Base-by-base conservation (phyloP, 2,888 invertebrate genomes). In the Callyntrura sp. region DNA sequence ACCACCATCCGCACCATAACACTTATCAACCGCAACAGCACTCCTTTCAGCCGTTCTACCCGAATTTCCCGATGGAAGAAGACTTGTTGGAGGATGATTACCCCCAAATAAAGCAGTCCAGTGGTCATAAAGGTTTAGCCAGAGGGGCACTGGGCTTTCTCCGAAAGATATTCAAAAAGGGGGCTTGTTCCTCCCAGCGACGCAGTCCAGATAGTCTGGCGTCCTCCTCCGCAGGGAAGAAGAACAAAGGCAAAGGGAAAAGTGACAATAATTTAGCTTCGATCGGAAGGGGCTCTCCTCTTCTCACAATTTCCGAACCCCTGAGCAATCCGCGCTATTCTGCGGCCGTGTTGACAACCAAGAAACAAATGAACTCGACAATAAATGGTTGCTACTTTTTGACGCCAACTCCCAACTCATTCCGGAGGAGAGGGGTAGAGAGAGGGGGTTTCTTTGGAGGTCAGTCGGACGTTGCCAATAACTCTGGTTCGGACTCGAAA, bases 321-420 rank as follows among this genome's bases (percentile, higher is more conserved):
- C 45, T 89, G 25, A 78, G 65, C 8, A 89, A 89, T 70, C 89
- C 89, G 2, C 78, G 89, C 9, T 89, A 89, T 60, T 79, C 79
- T 5, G 86, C 79, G 0, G 84, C 79, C 6, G 85, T 85, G 12
- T 35, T 85, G 8, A 85, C 85, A 0, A 82, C 73, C 0, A 86
- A 83, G 51, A 91, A 88, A 60, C 87, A 87, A 88, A 85, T 85
- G 55, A 90, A 81, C 23, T 82, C 68, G 12, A 70, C 78, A 20
- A 43, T 85, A 57, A 88, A 90, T 62, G 91, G 92, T 9, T 92
- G 92, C 14, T 92, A 91, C 60, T 93, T 92, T 70, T 91, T 93
- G 17, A 93, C 93, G 0, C 93, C 93, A 14, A 93, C 93, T 0
- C 93, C 93, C 23, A 93, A 93, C 90, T 92, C 93, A 12, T 93